phyloP scores from a whole-genome alignment of 1,140 invertebrate genomes.

The Polyergus mexicanus region DNA sequence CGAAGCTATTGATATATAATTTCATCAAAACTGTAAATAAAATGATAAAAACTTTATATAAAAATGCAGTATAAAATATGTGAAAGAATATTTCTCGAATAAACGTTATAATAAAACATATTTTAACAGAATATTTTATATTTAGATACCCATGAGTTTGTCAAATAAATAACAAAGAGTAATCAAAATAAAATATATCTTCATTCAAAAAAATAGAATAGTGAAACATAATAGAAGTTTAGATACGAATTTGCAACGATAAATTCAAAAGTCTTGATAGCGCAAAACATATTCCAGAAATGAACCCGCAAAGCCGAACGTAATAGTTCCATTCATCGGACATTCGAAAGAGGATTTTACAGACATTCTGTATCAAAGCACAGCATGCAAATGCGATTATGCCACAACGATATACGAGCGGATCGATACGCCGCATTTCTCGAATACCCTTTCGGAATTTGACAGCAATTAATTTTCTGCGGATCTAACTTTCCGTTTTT shows the following conservation, averaged over 20 bases:
- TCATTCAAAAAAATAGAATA: background rate
- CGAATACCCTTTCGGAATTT: conserved; percentile 65
- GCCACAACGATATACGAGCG: conserved; percentile 62
- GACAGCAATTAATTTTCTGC: conserved; percentile 74
- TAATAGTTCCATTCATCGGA: conserved; percentile 68
- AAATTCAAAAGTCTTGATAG: conserved; percentile 53
- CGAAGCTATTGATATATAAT: background rate
- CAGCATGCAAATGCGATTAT: conserved; percentile 75
- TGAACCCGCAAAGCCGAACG: conserved; percentile 7
- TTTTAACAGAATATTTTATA: conserved; percentile 28
- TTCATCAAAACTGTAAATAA: conserved; percentile 8
- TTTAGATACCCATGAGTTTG: background rate
- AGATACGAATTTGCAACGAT: conserved; percentile 35
- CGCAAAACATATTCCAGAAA: conserved; percentile 51
- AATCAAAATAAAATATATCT: background rate
- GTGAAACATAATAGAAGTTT: background rate
- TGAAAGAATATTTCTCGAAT: background rate
- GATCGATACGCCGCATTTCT: conserved; percentile 66
- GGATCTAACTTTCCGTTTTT: conserved; percentile 55
- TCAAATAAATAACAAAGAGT: conserved; percentile 16
- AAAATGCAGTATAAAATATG: background rate
- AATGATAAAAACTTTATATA: conserved; percentile 17
- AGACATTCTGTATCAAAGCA: conserved; percentile 71
- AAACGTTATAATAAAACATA: conserved; percentile 1
- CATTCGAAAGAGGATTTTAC: conserved; percentile 73